These are phyloP conservation scores for Cichladusa arquata DNA, from an alignment of 2,113 vertebrate genomes.

Conservation along the genomic window DNA sequence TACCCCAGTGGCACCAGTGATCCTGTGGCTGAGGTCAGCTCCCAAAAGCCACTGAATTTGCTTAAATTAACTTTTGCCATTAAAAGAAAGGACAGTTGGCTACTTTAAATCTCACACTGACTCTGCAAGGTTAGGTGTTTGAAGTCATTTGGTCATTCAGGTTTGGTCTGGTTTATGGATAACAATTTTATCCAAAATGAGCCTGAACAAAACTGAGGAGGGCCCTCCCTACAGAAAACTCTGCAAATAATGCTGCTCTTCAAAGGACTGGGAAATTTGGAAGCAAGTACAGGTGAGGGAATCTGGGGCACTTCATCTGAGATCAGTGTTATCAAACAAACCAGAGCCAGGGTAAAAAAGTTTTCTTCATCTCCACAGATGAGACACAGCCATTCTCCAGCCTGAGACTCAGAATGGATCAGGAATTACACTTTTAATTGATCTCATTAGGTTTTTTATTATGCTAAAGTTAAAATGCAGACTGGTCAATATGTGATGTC, in stretches of 20 bases:
- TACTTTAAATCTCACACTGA: background rate
- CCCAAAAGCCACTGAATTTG: background rate
- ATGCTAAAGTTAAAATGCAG: background rate
- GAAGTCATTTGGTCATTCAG: background rate
- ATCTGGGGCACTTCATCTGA: background rate
- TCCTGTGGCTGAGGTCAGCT: background rate
- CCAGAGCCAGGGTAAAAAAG: background rate
- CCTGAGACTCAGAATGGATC: background rate
- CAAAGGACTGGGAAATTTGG: background rate
- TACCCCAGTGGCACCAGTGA: background rate
- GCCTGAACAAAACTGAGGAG: background rate
- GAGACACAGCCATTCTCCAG: background rate
- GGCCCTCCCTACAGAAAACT: background rate
- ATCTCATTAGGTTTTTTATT: background rate
- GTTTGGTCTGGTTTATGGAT: background rate
- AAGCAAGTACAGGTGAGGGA: background rate
- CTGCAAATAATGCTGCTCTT: background rate
- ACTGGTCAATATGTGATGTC: background rate
- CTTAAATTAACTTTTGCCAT: background rate
- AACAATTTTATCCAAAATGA: background rate
- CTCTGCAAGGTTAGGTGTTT: rapidly evolving
- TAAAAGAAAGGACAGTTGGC: background rate
- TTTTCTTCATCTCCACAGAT: background rate
- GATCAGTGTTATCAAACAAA: background rate
- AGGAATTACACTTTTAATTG: background rate